These are phyloP conservation scores for Aplysia californica DNA, from an alignment of 1,140 invertebrate genomes.

Conservation along the genomic window DNA sequence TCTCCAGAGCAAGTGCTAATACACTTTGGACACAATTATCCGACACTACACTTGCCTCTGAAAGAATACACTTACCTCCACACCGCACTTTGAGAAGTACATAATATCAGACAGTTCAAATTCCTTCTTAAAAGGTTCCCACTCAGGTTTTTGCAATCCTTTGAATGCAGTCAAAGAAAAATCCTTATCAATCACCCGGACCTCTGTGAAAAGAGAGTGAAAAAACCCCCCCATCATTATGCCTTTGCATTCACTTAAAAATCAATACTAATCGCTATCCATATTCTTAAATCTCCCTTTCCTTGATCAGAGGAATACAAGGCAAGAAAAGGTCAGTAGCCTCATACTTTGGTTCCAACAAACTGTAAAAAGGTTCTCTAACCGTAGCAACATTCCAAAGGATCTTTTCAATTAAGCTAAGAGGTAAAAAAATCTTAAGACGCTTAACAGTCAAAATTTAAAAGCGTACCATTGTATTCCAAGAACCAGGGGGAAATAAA, in stretches of 20 bases:
- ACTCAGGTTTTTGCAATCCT: conserved; percentile 46
- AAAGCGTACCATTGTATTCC: too few species aligned
- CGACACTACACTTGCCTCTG: neutral
- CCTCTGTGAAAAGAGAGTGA: neutral
- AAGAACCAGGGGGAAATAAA: too few species aligned
- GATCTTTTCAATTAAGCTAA: too few species aligned
- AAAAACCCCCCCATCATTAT: too few species aligned
- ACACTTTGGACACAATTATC: neutral
- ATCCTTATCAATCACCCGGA: conserved; percentile 51
- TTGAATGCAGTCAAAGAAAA: conserved; percentile 45
- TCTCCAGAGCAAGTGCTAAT: too few species aligned
- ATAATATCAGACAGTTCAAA: conserved; percentile 64
- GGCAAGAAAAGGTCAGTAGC: too few species aligned
- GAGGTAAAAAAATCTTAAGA: too few species aligned
- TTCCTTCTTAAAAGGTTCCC: conserved; percentile 46
- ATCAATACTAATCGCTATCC: neutral
- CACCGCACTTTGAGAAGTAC: conserved; percentile 65
- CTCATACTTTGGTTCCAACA: neutral
- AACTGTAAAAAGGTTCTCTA: neutral
- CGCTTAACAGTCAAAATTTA: too few species aligned
- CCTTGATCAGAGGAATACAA: neutral
- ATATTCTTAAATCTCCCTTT: neutral
- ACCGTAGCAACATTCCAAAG: too few species aligned
- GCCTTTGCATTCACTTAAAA: neutral
- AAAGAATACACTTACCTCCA: conserved; percentile 58